These are phyloP conservation scores for Nematolebias whitei DNA, from an alignment of 2,113 vertebrate species.

Conservation along the genomic window DNA sequence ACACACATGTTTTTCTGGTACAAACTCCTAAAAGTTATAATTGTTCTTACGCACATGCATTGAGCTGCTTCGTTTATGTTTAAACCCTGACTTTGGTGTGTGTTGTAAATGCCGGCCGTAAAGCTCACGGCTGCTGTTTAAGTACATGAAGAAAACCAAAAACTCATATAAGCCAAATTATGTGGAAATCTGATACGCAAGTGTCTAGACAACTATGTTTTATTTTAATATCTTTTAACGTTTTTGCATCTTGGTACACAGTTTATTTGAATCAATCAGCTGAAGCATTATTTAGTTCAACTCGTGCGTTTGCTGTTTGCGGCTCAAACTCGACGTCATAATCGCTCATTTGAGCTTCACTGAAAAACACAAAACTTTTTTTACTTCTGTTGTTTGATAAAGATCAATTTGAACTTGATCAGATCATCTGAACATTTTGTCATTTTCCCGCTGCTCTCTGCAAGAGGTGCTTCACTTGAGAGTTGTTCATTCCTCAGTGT, in stretches of 20 bases:
- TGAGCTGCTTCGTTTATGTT: conserved; percentile 64
- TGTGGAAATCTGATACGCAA: conserved; percentile 64
- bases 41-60: conserved; percentile 34
- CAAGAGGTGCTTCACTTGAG: conserved; percentile 36
- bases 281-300: conserved; percentile 3
- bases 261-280: neutral
- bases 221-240: conserved; percentile 4
- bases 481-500: conserved; percentile 35
- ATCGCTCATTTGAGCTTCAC: too few relatives aligned
- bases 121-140: conserved; percentile 64
- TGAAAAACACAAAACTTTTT: too few relatives aligned
- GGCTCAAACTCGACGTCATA: conserved; percentile 11
- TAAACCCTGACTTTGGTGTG: conserved; percentile 54
- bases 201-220: conserved; percentile 66
- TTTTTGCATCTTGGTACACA: neutral
- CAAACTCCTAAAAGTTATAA: conserved; percentile 48
- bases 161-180: conserved; percentile 62
- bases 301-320: neutral
- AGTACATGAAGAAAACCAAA: conserved; percentile 45
- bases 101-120: conserved; percentile 63
- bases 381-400: too few relatives aligned
- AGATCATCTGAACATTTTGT: neutral
- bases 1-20: conserved; percentile 39
- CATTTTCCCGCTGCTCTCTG: neutral
- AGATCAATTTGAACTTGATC: conserved; percentile 14